Percentiles rank a stretch among this genome's conserved stretches.
Conservation (phyloP, 1,140 invertebrate genomes). For the Daktulosphaira vitifoliae region DNA sequence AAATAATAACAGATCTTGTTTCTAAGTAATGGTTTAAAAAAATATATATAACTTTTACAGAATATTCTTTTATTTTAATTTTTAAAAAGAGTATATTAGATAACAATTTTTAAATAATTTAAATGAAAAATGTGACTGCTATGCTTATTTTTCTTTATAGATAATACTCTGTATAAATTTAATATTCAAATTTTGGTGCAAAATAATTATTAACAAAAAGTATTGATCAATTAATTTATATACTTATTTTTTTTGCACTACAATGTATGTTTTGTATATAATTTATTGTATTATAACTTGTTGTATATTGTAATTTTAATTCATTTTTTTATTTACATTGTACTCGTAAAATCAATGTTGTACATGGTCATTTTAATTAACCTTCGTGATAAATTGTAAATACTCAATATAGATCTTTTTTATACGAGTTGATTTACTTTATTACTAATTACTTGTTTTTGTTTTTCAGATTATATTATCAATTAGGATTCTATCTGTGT, state of each 20-base stretch:
- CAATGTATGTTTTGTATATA: constrained; percentile 24
- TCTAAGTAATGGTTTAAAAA: no score
- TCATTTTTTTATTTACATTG: constrained; percentile 21
- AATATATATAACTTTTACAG: no score
- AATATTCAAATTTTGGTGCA: constrained; percentile 22
- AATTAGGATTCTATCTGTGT: no score
- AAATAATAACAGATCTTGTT: constrained; percentile 20
- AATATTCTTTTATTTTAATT: no score
- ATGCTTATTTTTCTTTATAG: constrained; percentile 31
- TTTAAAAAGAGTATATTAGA: no score
- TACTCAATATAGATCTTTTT: constrained; percentile 27
- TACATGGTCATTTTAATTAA: constrained; percentile 31
- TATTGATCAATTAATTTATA: constrained; percentile 7
- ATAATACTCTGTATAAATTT: constrained; percentile 33
- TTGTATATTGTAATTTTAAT: constrained; percentile 31
- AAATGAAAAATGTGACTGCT: constrained; percentile 28
- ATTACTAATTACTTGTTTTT: neutral
- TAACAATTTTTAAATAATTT: neutral
- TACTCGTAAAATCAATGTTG: constrained; percentile 27
- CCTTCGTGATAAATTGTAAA: constrained; percentile 26
- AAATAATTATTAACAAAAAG: constrained; percentile 2
- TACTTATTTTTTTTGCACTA: constrained; percentile 11
- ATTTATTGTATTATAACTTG: constrained; percentile 22
- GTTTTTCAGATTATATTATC: no score
- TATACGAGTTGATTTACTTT: neutral